phyloP scores from a whole-genome alignment of 2,888 invertebrate genomes.

The Tolmerus cingulatus region DNA sequence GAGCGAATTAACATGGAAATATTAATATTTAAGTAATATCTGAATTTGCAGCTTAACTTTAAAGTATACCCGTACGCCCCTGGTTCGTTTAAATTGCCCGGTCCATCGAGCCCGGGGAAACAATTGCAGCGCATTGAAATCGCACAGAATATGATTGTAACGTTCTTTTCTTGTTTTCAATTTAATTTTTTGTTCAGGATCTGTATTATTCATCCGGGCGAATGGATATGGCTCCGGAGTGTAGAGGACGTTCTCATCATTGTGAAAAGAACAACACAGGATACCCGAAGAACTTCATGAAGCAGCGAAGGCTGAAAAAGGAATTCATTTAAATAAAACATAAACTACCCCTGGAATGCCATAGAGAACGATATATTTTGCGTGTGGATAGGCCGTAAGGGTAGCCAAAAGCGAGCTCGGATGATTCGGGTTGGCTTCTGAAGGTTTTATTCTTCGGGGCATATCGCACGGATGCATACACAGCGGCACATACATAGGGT shows the following conservation, averaged over 20 bases:
- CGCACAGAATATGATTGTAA: slow-evolving; percentile 2
- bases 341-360: slow-evolving; percentile 40
- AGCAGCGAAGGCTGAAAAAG: slow-evolving; percentile 10
- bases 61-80: background rate
- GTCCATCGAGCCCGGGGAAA: background rate
- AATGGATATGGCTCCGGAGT: slow-evolving; percentile 26
- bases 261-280: background rate
- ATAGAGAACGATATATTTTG: slow-evolving; percentile 38
- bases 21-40: too few relatives aligned
- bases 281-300: slow-evolving; percentile 5
- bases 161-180: slow-evolving; percentile 17
- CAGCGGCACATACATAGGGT: background rate
- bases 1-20: too few relatives aligned
- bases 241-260: slow-evolving; percentile 34
- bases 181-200: slow-evolving; percentile 16
- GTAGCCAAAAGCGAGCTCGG: slow-evolving; percentile 32
- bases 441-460: slow-evolving; percentile 30
- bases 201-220: slow-evolving; percentile 30
- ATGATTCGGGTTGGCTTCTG: slow-evolving; percentile 32
- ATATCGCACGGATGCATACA: slow-evolving; percentile 23
- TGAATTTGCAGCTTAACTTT: background rate
- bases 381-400: slow-evolving; percentile 39
- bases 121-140: background rate
- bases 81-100: background rate
- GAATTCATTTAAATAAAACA: slow-evolving; percentile 42